Evolutionary conservation across 1,140 invertebrate species (phyloP).

Genomic region (Calliphora vicina): DNA sequence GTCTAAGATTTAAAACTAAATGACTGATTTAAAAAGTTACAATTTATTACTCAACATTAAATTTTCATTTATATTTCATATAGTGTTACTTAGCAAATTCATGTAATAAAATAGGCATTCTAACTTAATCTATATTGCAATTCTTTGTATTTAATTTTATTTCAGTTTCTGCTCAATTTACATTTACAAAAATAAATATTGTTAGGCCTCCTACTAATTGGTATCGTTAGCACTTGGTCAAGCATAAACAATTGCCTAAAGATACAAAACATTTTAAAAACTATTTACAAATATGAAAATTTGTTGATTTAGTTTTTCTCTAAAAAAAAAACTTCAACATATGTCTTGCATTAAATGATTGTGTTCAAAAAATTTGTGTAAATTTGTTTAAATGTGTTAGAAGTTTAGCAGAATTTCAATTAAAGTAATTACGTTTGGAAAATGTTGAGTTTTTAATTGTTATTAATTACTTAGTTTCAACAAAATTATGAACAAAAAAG

Average conservation of each 20-base stretch:
- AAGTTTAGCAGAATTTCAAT: not conserved
- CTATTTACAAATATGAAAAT: too few relatives aligned
- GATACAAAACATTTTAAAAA: not conserved
- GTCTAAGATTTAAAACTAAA: too few relatives aligned
- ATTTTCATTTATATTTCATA: too few relatives aligned
- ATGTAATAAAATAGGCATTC: too few relatives aligned
- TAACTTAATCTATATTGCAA: too few relatives aligned
- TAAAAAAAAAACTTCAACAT: not conserved
- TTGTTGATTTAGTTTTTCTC: not conserved
- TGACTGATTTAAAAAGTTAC: too few relatives aligned
- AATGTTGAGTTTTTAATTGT: not conserved
- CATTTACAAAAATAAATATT: not conserved
- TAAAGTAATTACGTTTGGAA: not conserved
- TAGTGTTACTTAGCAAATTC: too few relatives aligned
- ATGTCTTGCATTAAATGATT: not conserved
- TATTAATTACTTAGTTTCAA: not conserved
- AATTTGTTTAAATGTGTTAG: not conserved
- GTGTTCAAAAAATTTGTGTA: not conserved
- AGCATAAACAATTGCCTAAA: not conserved
- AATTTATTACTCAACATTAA: too few relatives aligned
- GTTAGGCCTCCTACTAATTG: not conserved
- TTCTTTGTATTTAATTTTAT: too few relatives aligned
- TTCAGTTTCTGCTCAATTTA: not conserved
- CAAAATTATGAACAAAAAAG: not conserved
- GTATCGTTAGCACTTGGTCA: not conserved